Evolutionary conservation across 1,140 invertebrate species (phyloP), one percentile per base, ranked within the genome.

Genomic region (Bursaphelenchus mucronatus): DNA sequence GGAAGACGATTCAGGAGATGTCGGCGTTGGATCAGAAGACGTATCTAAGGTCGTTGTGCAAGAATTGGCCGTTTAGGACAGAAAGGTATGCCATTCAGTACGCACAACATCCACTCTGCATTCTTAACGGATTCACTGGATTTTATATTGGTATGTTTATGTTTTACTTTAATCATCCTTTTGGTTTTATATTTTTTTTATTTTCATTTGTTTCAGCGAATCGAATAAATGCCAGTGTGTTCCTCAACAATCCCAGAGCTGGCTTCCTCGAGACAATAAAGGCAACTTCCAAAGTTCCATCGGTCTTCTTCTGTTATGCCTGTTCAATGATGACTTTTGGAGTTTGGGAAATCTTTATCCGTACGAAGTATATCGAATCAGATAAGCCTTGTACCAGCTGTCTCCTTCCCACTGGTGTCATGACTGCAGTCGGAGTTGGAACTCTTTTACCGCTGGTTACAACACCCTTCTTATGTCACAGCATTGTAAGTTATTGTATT

Each of bases 21-120:
- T 21, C 61, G 8, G n/a, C 39, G 8, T 11, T 54, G 45, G 43
- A 66, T 68, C 64, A 51, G 30, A 11, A 68, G 17, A 13, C 11
- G 4, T 66, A 66, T 41, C 30, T 66, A 3, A 8, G 13, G 8
- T 21, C 15, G 3, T n/a, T 66, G 44, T 39, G 67, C 30, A 19
- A 39, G 19, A 51, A 17, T 53, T 66, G 64, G 64, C 64, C 64
- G 15, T 68, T 40, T 30, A 59, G 54, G 30, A 53, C 21, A 47
- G 64, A 66, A 53, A 17, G 44, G 47, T 9, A 51, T 19, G 64
- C 64, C 8, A 21, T 66, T 10, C 6, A 21, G 9, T 53, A 61
- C 19, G 30, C 30, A 30, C 30, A 30, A 30, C 30, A 30, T 30
- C 30, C 30, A 30, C 30, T 30, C 2, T 30, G 30, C 30, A 30